phyloP scores from a whole-genome alignment of 2,113 vertebrate genomes.

The Mesoclemmys tuberculata region DNA sequence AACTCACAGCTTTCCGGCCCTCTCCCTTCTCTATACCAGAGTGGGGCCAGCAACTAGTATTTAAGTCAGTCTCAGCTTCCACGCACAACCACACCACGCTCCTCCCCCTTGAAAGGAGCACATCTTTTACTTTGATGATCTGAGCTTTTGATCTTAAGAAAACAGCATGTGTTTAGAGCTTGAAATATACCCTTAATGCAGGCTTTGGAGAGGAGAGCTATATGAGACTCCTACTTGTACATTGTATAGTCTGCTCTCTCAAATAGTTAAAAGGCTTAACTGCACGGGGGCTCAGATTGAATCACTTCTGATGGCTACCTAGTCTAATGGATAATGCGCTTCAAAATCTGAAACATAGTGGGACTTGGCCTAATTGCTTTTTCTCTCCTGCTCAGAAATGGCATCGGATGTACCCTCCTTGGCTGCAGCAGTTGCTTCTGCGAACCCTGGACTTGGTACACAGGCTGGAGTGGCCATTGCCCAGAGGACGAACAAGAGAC shows the following conservation, averaged over 20 bases:
- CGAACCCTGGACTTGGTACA: slow-evolving; percentile 67
- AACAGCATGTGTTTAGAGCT: neutral
- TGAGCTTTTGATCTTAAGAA: neutral
- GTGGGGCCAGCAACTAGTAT: neutral
- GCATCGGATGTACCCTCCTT: slow-evolving; percentile 84
- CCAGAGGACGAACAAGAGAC: slow-evolving; percentile 88
- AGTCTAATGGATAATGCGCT: rapidly evolving
- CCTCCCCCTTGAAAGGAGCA: neutral
- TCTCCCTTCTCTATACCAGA: neutral
- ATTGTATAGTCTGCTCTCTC: rapidly evolving
- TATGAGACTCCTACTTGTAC: rapidly evolving
- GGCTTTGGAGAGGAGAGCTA: neutral
- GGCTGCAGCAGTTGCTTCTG: slow-evolving; percentile 80
- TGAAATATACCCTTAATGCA: rapidly evolving
- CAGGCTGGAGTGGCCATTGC: slow-evolving; percentile 78
- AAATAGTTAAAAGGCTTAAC: neutral
- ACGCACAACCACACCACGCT: rapidly evolving
- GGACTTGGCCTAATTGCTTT: rapidly evolving
- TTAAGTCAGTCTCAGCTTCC: neutral
- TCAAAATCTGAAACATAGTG: rapidly evolving
- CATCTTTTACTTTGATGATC: neutral
- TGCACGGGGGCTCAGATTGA: neutral
- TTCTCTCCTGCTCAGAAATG: slow-evolving; percentile 81
- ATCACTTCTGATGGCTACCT: rapidly evolving
- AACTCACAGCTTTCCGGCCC: rapidly evolving